A percentile compares a stretch with the other conserved stretches of the same genome.
Evolutionary conservation across 2,797 vertebrate species (phyloP).

Genomic region (Lophius americanus): DNA sequence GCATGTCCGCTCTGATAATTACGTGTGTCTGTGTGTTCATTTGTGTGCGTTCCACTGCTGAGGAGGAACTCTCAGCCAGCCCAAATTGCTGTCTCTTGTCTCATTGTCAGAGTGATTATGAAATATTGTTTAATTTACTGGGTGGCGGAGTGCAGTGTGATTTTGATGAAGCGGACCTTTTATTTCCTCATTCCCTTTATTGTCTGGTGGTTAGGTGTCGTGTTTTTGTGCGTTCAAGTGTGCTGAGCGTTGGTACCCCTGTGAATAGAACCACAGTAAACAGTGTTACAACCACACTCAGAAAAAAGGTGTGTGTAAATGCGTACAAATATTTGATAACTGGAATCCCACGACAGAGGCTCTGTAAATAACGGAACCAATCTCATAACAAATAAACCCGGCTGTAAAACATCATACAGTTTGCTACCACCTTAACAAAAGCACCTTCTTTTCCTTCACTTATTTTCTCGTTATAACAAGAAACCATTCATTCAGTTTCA

Average conservation of each 20-base stretch:
- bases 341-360: background rate
- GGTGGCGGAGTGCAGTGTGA: slow-evolving; percentile 81
- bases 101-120: slow-evolving; percentile 90
- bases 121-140: slow-evolving; percentile 93
- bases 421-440: background rate
- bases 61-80: slow-evolving; percentile 85
- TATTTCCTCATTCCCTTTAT: slow-evolving; percentile 88
- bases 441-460: background rate
- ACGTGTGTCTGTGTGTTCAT: slow-evolving; percentile 68
- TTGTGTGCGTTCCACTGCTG: slow-evolving; percentile 72
- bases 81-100: slow-evolving; percentile 90
- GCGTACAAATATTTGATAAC: slow-evolving; percentile 23
- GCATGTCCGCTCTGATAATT: slow-evolving; percentile 92
- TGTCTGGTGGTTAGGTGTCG: slow-evolving; percentile 76
- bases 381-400: background rate
- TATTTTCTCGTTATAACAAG: background rate
- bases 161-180: slow-evolving; percentile 89
- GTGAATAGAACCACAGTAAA: slow-evolving; percentile 43
- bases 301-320: slow-evolving; percentile 27
- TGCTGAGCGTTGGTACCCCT: slow-evolving; percentile 39
- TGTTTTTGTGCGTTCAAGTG: slow-evolving; percentile 49
- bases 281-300: slow-evolving; percentile 15
- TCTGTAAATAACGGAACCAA: background rate
- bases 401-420: background rate
- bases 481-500: too few species aligned